Evolutionary conservation across 2,113 vertebrate genomes (phyloP).

Genomic region (Pimephales promelas): DNA sequence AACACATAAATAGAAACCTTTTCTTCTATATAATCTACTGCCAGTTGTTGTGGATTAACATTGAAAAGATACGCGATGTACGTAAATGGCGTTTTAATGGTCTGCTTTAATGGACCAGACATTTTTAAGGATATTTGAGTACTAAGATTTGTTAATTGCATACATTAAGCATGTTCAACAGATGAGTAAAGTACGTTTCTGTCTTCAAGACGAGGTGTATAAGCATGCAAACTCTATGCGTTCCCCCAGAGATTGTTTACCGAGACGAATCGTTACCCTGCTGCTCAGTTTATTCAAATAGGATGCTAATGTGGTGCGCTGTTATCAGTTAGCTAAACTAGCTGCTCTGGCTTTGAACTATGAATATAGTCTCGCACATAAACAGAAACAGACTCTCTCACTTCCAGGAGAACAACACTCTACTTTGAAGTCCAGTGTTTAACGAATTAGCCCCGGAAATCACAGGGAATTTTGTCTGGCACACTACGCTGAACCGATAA

Average conservation of each 20-base stretch:
- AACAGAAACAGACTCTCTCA: slow-evolving; percentile 24
- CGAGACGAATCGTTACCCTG: slow-evolving; percentile 9
- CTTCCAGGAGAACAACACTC: slow-evolving; percentile 1
- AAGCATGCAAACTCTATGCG: neutral
- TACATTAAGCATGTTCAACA: neutral
- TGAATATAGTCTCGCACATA: slow-evolving; percentile 9
- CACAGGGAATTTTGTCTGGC: neutral
- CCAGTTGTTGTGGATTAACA: too few relatives aligned
- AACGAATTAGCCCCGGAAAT: slow-evolving; percentile 2
- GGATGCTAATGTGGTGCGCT: slow-evolving; percentile 41
- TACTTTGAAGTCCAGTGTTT: slow-evolving; percentile 38
- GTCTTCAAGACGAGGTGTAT: neutral
- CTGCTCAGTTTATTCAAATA: slow-evolving; percentile 46
- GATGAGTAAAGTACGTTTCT: neutral
- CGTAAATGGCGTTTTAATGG: too few relatives aligned
- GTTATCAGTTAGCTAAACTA: slow-evolving; percentile 38
- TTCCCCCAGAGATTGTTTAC: slow-evolving; percentile 40
- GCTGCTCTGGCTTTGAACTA: slow-evolving; percentile 45
- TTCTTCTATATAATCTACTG: too few relatives aligned
- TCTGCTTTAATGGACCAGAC: neutral
- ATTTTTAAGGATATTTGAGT: neutral
- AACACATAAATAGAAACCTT: too few relatives aligned
- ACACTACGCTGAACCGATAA: neutral
- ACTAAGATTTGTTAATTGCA: neutral
- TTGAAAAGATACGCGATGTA: too few relatives aligned